Conservation (phyloP, 2,888 invertebrate species). For the Eristalinus sepulchralis region DNA sequence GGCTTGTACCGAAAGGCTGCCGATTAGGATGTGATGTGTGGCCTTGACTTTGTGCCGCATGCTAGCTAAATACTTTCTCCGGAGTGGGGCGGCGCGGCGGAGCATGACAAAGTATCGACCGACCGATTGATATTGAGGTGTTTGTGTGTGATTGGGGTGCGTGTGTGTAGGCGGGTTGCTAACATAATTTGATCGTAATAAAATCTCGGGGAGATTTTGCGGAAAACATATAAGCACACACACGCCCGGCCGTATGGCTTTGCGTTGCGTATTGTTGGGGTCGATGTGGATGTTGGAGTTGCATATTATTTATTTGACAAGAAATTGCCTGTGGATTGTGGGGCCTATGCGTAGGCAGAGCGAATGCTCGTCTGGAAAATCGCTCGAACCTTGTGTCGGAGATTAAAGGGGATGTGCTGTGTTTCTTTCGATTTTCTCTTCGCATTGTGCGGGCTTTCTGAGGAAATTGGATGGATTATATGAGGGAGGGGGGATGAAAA, state of each 20-base stretch:
- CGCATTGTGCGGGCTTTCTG: not conserved
- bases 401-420: slow-evolving; percentile 8
- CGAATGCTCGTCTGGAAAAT: slow-evolving; percentile 9
- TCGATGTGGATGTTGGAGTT: not conserved
- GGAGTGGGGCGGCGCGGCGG: not conserved
- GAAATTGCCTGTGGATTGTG: slow-evolving; percentile 14
- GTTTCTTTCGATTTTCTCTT: not conserved
- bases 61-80: slow-evolving; percentile 20
- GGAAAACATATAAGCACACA: not conserved
- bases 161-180: slow-evolving; percentile 3
- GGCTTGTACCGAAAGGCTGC: not conserved
- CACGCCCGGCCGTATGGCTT: not conserved
- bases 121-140: not conserved
- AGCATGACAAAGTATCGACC: not conserved
- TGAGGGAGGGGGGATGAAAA: not conserved
- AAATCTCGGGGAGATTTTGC: slow-evolving; percentile 49
- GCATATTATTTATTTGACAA: slow-evolving; percentile 37
- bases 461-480: slow-evolving; percentile 1
- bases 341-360: slow-evolving; percentile 12
- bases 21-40: slow-evolving; percentile 33
- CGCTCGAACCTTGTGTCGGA: not conserved
- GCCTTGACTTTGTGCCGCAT: slow-evolving; percentile 26
- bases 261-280: not conserved
- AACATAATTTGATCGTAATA: slow-evolving; percentile 57
- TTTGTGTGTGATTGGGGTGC: slow-evolving; percentile 1